A percentile compares a stretch with the other conserved stretches of the same genome.
phyloP scores from a whole-genome alignment of 2,797 vertebrate species.

The Ctenopoma kingsleyae region DNA sequence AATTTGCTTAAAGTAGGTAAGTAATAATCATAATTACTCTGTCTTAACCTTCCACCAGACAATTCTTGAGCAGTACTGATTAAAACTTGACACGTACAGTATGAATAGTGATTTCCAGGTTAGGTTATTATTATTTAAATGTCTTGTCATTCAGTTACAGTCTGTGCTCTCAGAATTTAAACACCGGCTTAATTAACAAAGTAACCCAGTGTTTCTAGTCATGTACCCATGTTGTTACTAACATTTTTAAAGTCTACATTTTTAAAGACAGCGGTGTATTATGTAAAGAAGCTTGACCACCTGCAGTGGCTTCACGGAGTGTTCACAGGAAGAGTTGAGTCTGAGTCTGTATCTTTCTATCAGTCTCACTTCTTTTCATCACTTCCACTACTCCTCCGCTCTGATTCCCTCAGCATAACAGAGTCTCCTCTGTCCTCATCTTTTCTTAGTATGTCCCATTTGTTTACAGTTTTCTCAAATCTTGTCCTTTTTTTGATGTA shows the following conservation, averaged over 20 bases:
- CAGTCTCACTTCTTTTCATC: neutral
- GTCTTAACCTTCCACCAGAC: constrained; percentile 8
- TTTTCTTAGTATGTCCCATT: constrained; percentile 39
- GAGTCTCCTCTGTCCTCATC: constrained; percentile 33
- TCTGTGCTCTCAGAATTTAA: constrained; percentile 1
- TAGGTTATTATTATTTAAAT: constrained; percentile 33
- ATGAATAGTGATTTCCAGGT: constrained; percentile 16
- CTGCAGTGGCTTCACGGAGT: constrained; percentile 18
- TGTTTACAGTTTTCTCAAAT: constrained; percentile 51
- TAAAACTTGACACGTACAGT: constrained; percentile 27
- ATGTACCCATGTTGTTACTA: neutral
- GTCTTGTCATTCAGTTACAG: neutral
- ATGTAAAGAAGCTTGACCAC: constrained; percentile 43
- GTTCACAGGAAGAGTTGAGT: neutral
- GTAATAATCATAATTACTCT: constrained; percentile 35
- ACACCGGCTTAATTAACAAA: constrained; percentile 12
- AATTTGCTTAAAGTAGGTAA: constrained; percentile 39
- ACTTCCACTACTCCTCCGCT: constrained; percentile 30
- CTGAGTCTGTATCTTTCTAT: constrained; percentile 7
- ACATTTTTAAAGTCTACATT: constrained; percentile 24
- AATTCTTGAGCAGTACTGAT: constrained; percentile 32
- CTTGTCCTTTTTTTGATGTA: constrained; percentile 49
- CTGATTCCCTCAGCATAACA: constrained; percentile 41
- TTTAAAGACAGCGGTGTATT: constrained; percentile 13
- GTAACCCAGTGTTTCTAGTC: constrained; percentile 10